A percentile compares a stretch with the other conserved stretches of the same genome.
Conservation (phyloP, 2,113 vertebrate species). For the Xiphophorus hellerii region DNA sequence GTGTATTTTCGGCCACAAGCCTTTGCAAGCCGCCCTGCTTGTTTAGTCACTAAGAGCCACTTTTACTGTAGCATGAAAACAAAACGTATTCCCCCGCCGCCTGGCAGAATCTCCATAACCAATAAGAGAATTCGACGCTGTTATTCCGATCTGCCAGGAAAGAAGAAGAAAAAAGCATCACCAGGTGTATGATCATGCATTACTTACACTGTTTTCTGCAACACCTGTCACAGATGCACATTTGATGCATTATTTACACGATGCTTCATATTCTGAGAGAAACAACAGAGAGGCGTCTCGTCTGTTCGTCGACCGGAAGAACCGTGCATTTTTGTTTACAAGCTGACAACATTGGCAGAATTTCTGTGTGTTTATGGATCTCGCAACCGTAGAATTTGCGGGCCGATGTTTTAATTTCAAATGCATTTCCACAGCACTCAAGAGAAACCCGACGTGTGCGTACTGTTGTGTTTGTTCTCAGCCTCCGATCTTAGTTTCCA, state of each 20-base stretch:
- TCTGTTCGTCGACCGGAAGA: too few species aligned
- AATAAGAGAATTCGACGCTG: not conserved
- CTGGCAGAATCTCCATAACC: not conserved
- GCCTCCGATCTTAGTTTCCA: slow-evolving; percentile 23
- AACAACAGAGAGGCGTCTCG: too few species aligned
- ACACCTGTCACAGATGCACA: not conserved
- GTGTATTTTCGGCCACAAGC: slow-evolving; percentile 12
- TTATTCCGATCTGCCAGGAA: not conserved
- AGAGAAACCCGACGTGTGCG: not conserved
- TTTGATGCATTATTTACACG: slow-evolving; percentile 30
- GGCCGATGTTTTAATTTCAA: too few species aligned
- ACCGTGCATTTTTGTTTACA: too few species aligned
- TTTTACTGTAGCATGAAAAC: not conserved
- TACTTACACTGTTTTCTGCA: not conserved
- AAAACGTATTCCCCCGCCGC: not conserved
- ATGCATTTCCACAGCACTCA: not conserved
- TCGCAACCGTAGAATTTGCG: too few species aligned
- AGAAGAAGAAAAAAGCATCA: not conserved
- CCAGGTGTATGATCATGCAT: slow-evolving; percentile 4
- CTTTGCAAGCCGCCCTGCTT: not conserved
- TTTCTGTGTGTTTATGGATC: too few species aligned
- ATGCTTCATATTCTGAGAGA: too few species aligned
- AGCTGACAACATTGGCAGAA: too few species aligned
- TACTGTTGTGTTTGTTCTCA: slow-evolving; percentile 16
- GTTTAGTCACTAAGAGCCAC: not conserved